These are phyloP conservation scores for Ciconia boyciana DNA, from an alignment of 2,113 vertebrate genomes.

Conservation along the genomic window DNA sequence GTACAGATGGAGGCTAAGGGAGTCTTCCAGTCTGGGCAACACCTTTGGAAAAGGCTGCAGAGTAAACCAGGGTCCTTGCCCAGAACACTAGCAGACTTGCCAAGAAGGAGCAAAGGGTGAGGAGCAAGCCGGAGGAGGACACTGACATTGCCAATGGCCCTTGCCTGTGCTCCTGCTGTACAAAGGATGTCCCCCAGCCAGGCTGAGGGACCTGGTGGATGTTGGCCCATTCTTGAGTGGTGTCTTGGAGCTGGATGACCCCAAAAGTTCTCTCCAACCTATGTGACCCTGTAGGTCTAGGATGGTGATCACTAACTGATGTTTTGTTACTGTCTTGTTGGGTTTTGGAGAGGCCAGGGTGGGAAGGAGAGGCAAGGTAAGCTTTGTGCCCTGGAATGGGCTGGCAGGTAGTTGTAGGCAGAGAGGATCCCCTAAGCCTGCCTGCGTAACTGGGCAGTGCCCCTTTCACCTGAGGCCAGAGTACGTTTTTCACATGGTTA, in stretches of 20 bases:
- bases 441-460: background rate
- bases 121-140: background rate
- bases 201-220: background rate
- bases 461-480: background rate
- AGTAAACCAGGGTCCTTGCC: background rate
- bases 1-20: background rate
- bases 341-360: rapidly evolving
- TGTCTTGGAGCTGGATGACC: background rate
- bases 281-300: rapidly evolving
- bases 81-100: background rate
- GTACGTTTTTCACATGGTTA: background rate
- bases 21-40: background rate
- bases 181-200: background rate
- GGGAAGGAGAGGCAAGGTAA: background rate
- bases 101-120: background rate
- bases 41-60: background rate
- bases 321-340: background rate
- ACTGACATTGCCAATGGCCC: background rate
- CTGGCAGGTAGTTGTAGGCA: background rate
- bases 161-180: background rate
- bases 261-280: background rate
- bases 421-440: background rate
- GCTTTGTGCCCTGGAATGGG: background rate
- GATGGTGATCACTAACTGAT: background rate
- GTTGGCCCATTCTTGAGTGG: background rate